Base-by-base conservation (phyloP, 2,113 vertebrate species). In the Gorsachius goisagi region DNA sequence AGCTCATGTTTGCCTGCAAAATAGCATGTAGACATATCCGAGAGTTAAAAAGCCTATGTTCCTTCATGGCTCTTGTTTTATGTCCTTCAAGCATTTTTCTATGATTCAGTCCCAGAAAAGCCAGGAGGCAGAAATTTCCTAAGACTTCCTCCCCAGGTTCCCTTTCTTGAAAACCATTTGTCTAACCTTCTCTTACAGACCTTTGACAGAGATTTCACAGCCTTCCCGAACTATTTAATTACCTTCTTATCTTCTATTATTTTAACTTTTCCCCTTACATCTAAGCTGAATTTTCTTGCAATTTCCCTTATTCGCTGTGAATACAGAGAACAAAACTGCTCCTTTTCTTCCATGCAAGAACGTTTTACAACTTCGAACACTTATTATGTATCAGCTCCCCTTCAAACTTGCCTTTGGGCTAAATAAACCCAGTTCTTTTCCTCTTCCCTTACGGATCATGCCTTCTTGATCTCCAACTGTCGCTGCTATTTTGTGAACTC, bases 21-120 rank as follows among this genome's bases (percentile, higher is more conserved):
- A 79, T 1, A 89, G 16, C 27, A 56, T 7, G 28, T 9, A 66
- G 27, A 66, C 0, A 0, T 28, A 75, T 9, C 6, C 1, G 3
- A 41, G 5, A 23, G 9, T 35, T 45, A 62, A 62, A 90, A 86
- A 35, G 5, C 9, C 58, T 49, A 7, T 17, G 24, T 4, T 92
- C 16, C 45, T 87, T 32, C 2, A 2, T 7, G 4, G 8, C 7
- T 86, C 53, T 56, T 78, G 12, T 47, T 33, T 84, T 30, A 73
- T 9, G 8, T 58, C 50, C 64, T 76, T 69, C 24, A 58, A 49
- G 73, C 2, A 1, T 17, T 88, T 30, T 52, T 52, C n/a, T 56
- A 3, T 58, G 21, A 66, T 44, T 94, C 24, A 58, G 12, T 21
- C 15, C 12, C n/a, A 63, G 15, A 52, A 90, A 67, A 68, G 28